Conservation (phyloP, 2,113 vertebrate species). For the Anhinga rufa region DNA sequence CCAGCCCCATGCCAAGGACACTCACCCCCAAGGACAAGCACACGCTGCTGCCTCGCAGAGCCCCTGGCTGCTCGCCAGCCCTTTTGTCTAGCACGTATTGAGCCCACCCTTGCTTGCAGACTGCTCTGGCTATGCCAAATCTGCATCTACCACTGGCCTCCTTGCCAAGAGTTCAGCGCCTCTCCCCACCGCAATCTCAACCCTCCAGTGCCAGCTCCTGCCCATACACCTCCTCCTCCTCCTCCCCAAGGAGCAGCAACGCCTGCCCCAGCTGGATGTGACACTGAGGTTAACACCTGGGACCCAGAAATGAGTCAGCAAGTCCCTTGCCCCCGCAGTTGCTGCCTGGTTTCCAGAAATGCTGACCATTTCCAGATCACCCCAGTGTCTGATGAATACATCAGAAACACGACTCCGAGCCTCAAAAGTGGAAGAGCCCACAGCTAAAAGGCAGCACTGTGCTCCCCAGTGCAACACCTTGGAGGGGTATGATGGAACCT, state of each 20-base stretch:
- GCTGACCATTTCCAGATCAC: background rate
- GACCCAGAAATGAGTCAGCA: slow-evolving; percentile 38
- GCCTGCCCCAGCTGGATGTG: background rate
- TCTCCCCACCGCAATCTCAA: background rate
- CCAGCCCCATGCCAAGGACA: slow-evolving; percentile 6
- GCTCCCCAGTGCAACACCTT: background rate
- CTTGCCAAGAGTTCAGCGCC: background rate
- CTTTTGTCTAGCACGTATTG: slow-evolving; percentile 56
- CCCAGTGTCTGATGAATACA: background rate
- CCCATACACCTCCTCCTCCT: background rate
- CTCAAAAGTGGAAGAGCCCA: background rate
- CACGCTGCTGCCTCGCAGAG: slow-evolving; percentile 24
- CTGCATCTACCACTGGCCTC: background rate
- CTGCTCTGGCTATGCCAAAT: background rate
- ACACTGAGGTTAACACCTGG: background rate
- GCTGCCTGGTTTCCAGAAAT: slow-evolving; percentile 25
- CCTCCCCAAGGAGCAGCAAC: background rate
- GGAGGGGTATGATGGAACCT: background rate
- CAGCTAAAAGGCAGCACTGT: background rate
- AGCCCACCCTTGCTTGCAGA: slow-evolving; percentile 11
- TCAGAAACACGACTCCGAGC: background rate
- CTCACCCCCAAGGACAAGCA: slow-evolving; percentile 28
- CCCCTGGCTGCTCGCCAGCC: background rate
- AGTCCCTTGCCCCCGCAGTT: background rate
- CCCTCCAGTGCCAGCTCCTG: background rate